Evolutionary conservation across 1,140 invertebrate genomes (phyloP).

Genomic region (Physella acuta): DNA sequence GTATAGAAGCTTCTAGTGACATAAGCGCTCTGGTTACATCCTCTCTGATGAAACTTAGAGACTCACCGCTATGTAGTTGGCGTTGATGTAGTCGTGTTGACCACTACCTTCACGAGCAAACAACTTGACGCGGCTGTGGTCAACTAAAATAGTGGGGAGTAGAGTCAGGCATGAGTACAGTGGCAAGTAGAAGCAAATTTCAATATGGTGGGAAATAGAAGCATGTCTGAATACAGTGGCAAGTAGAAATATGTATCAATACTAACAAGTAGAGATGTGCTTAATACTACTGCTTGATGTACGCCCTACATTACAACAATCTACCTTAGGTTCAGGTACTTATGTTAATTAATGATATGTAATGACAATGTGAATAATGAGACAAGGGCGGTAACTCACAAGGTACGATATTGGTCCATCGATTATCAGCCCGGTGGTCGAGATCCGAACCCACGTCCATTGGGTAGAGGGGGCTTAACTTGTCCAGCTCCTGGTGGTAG

Average conservation of each 20-base stretch:
- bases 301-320: too few species aligned
- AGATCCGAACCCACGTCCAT: slow-evolving; percentile 11
- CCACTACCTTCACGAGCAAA: slow-evolving; percentile 65
- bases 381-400: slow-evolving; percentile 32
- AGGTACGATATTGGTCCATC: slow-evolving; percentile 45
- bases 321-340: too few species aligned
- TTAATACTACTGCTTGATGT: too few species aligned
- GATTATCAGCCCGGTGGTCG: slow-evolving; percentile 32
- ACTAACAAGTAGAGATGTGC: too few species aligned
- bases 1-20: too few species aligned
- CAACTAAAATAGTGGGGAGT: slow-evolving; percentile 67
- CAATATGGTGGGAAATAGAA: too few species aligned
- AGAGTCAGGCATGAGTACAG: background rate
- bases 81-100: slow-evolving; percentile 62
- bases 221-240: too few species aligned
- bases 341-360: too few species aligned
- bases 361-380: too few species aligned
- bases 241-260: too few species aligned
- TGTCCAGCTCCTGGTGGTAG: slow-evolving; percentile 12
- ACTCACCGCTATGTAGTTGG: slow-evolving; percentile 50
- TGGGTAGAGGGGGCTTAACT: background rate
- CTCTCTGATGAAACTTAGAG: too few species aligned
- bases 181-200: background rate
- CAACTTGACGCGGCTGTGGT: slow-evolving; percentile 86
- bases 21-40: too few species aligned